Evolutionary conservation across 2,797 vertebrate species (phyloP), one percentile per base, ranked within the genome.

Genomic region (Halcyon leucocephala): DNA sequence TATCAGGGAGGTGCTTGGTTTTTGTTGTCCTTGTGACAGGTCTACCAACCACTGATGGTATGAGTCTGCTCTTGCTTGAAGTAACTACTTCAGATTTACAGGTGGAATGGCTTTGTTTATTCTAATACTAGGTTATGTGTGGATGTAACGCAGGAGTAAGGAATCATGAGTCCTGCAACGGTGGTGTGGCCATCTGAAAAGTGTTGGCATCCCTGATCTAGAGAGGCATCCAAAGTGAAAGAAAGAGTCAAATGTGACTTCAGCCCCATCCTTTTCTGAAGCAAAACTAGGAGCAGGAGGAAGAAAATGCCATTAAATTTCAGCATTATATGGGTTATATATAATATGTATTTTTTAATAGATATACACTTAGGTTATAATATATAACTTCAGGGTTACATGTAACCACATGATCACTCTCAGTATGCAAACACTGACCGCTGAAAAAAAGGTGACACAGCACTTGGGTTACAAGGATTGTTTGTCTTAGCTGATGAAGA

Each of bases 11-110:
- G 28, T 57, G 55, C 29, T 21, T 31, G 29, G 4, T 4, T 31
- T 33, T 51, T 46, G 10, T 18, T 8, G n/a, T n/a, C n/a, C 33
- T 35, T 29, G 52, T 33, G 69, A 48, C 70, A 65, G 57, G 28
- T 42, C 62, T 62, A 1, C 33, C 21, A 24, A 37, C n/a, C 37
- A 22, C 21, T 3, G 2, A 12, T 0, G 1, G 29, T 39, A 17
- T 0, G 2, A 26, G 52, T 80, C 33, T 58, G 44, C 39, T 85
- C 60, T 60, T 80, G 46, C 41, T 20, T 25, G 29, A 54, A 64
- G 31, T 15, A 49, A 17, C n/a, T 46, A 2, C 18, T 55, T 62
- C 19, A 37, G 26, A 26, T 41, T 61, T 58, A 41, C 28, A 41
- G n/a, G 35, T 8, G 31, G n/a, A 21, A 46, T 57, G 61, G 12